Conservation (phyloP, 2,888 invertebrate species). For the Cheilosia vernalis region DNA sequence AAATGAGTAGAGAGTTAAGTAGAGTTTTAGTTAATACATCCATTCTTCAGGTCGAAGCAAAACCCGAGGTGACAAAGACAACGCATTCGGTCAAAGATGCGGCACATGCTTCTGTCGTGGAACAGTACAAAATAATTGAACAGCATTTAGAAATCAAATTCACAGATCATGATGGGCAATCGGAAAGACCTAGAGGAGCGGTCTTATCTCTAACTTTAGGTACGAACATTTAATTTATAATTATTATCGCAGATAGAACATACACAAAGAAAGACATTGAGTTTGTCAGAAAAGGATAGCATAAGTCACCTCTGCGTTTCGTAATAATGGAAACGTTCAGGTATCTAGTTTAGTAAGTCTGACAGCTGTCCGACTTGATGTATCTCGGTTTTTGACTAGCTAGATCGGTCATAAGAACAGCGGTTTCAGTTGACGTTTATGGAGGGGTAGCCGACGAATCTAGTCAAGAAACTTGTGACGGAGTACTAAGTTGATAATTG, state of each 20-base stretch:
- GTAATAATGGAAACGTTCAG: too few species aligned
- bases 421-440: too few species aligned
- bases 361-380: too few species aligned
- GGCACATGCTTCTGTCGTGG: slow-evolving; percentile 79
- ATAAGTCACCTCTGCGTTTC: too few species aligned
- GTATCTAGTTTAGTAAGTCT: too few species aligned
- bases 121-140: slow-evolving; percentile 82
- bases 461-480: too few species aligned
- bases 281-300: too few species aligned
- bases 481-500: too few species aligned
- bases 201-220: slow-evolving; percentile 91
- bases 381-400: too few species aligned
- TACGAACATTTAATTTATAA: slow-evolving; percentile 77
- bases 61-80: slow-evolving; percentile 8
- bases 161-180: slow-evolving; percentile 86
- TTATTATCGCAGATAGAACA: not conserved
- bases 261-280: too few species aligned
- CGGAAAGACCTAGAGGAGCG: slow-evolving; percentile 90
- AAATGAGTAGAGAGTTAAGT: not conserved
- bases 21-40: not conserved
- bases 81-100: slow-evolving; percentile 18
- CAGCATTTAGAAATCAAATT: slow-evolving; percentile 82
- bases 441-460: too few species aligned
- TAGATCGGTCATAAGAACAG: too few species aligned
- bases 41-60: slow-evolving; percentile 1